Percentiles rank a stretch among this genome's conserved stretches.
Conservation (phyloP, 2,797 vertebrate species). For the Orestias chungarensis region DNA sequence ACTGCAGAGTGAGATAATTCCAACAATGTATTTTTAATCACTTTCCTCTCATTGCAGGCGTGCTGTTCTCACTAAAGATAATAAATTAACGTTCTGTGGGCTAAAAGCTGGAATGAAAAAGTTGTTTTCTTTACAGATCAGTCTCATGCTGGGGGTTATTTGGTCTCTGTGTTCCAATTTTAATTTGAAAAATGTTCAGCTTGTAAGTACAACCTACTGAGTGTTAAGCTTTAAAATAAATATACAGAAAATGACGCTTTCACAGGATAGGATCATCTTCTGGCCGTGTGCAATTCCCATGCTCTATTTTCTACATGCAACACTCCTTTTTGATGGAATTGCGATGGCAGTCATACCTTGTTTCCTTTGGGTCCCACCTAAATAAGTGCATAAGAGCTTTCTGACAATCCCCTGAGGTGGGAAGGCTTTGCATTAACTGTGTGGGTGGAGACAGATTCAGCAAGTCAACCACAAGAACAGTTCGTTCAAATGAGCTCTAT, state of each 20-base stretch:
- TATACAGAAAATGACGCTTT: neutral
- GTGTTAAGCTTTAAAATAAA: neutral
- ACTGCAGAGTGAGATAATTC: conserved; percentile 47
- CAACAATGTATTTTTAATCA: conserved; percentile 52
- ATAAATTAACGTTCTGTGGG: conserved; percentile 16
- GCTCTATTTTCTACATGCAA: neutral
- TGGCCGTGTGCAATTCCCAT: neutral
- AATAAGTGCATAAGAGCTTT: neutral
- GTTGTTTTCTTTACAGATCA: conserved; percentile 18
- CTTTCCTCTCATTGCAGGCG: conserved; percentile 31
- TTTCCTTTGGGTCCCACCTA: neutral
- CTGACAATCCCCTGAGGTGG: neutral
- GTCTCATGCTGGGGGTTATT: conserved; percentile 6
- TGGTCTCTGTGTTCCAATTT: neutral
- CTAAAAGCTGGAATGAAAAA: neutral
- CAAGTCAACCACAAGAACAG: neutral
- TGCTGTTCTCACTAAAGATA: conserved; percentile 24
- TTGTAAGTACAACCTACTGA: neutral
- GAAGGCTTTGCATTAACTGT: neutral
- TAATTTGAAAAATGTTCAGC: neutral
- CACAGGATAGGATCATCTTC: neutral
- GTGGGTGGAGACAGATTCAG: neutral
- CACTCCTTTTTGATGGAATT: neutral
- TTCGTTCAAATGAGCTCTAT: neutral
- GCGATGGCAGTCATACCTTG: neutral